phyloP scores from a whole-genome alignment of 1,140 invertebrate genomes.

The Maniola jurtina region DNA sequence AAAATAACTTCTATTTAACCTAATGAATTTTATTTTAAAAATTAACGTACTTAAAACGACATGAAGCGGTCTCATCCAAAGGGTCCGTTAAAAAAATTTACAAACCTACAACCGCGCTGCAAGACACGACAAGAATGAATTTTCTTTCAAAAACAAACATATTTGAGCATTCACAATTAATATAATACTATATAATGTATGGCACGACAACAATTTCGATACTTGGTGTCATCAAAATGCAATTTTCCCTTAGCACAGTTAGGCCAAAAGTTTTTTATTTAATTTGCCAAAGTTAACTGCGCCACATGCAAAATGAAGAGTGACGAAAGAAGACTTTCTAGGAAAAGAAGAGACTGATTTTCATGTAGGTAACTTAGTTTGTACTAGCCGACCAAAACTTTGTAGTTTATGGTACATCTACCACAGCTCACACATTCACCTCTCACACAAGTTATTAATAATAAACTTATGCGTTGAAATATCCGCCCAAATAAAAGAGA shows the following conservation, averaged over 20 bases:
- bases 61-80: background rate
- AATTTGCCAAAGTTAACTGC: background rate
- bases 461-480: too few relatives aligned
- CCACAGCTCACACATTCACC: too few relatives aligned
- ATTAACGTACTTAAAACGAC: background rate
- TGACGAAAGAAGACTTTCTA: background rate
- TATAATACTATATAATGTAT: background rate
- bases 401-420: background rate
- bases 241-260: slow-evolving; percentile 3
- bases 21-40: slow-evolving; percentile 2
- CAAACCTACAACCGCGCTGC: background rate
- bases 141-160: background rate
- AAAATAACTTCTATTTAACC: slow-evolving; percentile 5
- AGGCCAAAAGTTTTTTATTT: background rate
- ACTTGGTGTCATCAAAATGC: background rate
- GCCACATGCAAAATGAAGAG: background rate
- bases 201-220: background rate
- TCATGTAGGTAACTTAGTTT: background rate
- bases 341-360: background rate
- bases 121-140: background rate
- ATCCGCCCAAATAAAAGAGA: too few relatives aligned
- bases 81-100: background rate
- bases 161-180: slow-evolving; percentile 9
- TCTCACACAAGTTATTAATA: too few relatives aligned
- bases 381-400: background rate